Base-by-base conservation (phyloP, 2,113 vertebrate species). In the Anthoscopus minutus region DNA sequence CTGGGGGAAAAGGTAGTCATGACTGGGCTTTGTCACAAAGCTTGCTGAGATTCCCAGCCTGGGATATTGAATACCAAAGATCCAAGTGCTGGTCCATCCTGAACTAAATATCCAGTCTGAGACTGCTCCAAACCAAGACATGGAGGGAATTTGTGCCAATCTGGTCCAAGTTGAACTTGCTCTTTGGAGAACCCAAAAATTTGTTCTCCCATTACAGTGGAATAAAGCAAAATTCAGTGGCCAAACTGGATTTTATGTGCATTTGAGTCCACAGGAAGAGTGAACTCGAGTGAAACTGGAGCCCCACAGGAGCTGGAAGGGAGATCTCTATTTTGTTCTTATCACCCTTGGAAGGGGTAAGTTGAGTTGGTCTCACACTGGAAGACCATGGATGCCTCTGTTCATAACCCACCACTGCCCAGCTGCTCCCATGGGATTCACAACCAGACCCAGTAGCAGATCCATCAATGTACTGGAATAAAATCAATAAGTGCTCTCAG, bases 1-100 rank as follows among this genome's bases (percentile, higher is more conserved):
- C 28, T 4, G 2, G 4, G 5, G 33, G 0, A 6, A 66, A 81
- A 31, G 21, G 6, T 22, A 45, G 19, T 19, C 2, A 5, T 15
- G 33, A 10, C 1, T 47, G 23, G 12, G 15, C 19, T 90, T 88
- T 65, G 37, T 53, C 24, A 62, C 38, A 33, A 66, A 44, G 28
- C 20, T 88, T 57, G 28, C 24, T 56, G 58, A 79, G 51, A 17
- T 56, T 81, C 38, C n/a, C 69, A 74, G 47, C 13, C 53, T 37
- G 44, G 44, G 30, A 33, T 69, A 14, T 3, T 14, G 42, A 77
- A 80, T 33, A 37, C 33, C 27, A 50, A 67, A 66, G 31, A 33
- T 24, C 14, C 47, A 72, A 28, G 37, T 13, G 6, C 13, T 64
- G 47, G 5, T 42, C 37, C 40, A 17, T 23, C 38, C 71, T 50